These are phyloP conservation scores for Slavum lentiscoides DNA, from an alignment of 2,888 invertebrate species.

Conservation along the genomic window DNA sequence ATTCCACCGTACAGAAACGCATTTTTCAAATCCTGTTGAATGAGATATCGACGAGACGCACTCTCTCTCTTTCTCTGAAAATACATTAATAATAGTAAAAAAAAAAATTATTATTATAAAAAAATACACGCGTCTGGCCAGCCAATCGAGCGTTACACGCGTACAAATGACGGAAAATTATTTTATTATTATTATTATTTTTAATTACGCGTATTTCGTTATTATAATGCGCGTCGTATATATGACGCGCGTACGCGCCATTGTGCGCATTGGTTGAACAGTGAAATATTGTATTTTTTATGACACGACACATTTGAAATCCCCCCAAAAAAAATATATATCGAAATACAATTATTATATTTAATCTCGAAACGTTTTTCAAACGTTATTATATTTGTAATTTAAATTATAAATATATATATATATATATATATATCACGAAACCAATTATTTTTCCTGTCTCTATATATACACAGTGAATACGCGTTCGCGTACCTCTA, in stretches of 20 bases:
- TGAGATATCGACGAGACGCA: no score
- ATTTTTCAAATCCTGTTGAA: no score
- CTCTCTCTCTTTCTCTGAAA: no score
- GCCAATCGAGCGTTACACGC: background rate
- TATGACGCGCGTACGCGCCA: background rate
- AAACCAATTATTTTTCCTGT: constrained; percentile 34
- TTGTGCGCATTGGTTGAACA: background rate
- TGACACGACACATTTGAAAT: background rate
- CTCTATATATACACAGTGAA: background rate
- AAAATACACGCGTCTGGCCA: background rate
- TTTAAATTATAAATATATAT: background rate
- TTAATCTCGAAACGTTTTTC: constrained; percentile 3
- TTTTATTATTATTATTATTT: background rate
- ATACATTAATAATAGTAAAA: no score
- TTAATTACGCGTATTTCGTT: no score
- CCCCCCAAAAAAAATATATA: background rate
- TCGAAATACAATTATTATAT: background rate
- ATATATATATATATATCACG: background rate
- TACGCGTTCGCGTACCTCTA: no score
- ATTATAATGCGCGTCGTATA: background rate
- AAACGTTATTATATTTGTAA: background rate
- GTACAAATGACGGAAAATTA: constrained; percentile 10
- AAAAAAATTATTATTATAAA: no score
- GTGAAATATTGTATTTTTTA: background rate
- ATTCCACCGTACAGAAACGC: no score